These are phyloP conservation scores for Salvelinus alpinus DNA, from an alignment of 2,113 vertebrate genomes.

Conservation along the genomic window DNA sequence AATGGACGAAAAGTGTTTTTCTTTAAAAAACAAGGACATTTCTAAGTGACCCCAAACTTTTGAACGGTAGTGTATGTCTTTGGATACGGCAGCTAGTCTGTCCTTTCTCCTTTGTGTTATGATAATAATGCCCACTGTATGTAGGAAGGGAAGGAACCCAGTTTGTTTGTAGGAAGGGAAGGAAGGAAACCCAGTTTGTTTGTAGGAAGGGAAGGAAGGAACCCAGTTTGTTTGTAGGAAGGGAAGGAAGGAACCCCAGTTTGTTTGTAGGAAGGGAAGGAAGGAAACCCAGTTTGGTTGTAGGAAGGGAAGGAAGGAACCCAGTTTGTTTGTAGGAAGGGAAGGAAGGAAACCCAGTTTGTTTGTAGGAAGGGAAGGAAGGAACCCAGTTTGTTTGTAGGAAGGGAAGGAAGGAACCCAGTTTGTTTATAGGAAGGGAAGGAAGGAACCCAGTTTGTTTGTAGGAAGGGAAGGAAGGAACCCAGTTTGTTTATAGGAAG, in stretches of 20 bases:
- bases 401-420: slow-evolving; percentile 39
- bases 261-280: slow-evolving; percentile 35
- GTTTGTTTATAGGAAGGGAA: background rate
- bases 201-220: slow-evolving; percentile 40
- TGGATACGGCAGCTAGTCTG: slow-evolving; percentile 66
- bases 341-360: slow-evolving; percentile 42
- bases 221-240: slow-evolving; percentile 36
- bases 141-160: background rate
- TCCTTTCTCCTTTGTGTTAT: slow-evolving; percentile 67
- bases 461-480: too few relatives aligned
- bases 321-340: slow-evolving; percentile 34
- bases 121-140: slow-evolving; percentile 66
- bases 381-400: slow-evolving; percentile 31
- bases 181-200: too few relatives aligned
- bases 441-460: too few relatives aligned
- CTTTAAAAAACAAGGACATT: too few relatives aligned
- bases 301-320: slow-evolving; percentile 44
- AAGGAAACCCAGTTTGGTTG: slow-evolving; percentile 33
- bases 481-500: too few relatives aligned
- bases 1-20: too few relatives aligned
- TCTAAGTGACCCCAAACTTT: too few relatives aligned
- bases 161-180: too few relatives aligned
- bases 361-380: slow-evolving; percentile 36
- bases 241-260: slow-evolving; percentile 35
- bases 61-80: slow-evolving; percentile 41